Evolutionary conservation across 2,888 invertebrate genomes (phyloP).

Genomic region (Tineola bisselliella): DNA sequence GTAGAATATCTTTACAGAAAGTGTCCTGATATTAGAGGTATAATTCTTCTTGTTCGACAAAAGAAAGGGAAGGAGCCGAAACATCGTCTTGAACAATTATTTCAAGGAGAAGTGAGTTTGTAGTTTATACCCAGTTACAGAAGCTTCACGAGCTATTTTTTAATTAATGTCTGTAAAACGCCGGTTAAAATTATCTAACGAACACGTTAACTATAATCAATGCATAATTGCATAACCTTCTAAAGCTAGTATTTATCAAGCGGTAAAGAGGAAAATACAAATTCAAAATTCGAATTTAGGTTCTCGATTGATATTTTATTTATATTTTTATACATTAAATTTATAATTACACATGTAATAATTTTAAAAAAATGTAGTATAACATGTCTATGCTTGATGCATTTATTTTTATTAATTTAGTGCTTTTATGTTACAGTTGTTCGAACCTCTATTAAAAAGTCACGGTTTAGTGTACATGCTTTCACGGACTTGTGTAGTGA

Average conservation of each 20-base stretch:
- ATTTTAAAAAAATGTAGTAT: no score
- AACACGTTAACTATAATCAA: no score
- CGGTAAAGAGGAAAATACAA: no score
- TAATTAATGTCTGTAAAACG: not conserved
- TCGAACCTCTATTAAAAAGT: conserved; percentile 4
- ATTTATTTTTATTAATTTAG: no score
- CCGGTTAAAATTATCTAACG: not conserved
- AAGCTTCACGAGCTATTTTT: not conserved
- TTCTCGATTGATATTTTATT: no score
- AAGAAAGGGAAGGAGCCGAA: conserved; percentile 80
- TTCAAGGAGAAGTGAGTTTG: conserved; percentile 75
- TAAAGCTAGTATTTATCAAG: no score
- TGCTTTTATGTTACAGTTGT: conserved; percentile 14
- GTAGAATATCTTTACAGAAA: conserved; percentile 35
- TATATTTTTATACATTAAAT: no score
- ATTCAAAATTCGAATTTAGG: no score
- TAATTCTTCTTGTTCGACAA: conserved; percentile 79
- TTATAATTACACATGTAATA: no score
- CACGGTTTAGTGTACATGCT: conserved; percentile 53
- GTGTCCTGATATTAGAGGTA: conserved; percentile 73
- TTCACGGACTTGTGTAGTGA: conserved; percentile 71
- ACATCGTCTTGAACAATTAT: conserved; percentile 74
- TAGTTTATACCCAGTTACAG: not conserved
- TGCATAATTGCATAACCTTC: not conserved
- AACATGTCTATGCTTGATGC: no score